Base-by-base conservation (phyloP, 2,888 invertebrate species). In the Acrocyrtus sp. region DNA sequence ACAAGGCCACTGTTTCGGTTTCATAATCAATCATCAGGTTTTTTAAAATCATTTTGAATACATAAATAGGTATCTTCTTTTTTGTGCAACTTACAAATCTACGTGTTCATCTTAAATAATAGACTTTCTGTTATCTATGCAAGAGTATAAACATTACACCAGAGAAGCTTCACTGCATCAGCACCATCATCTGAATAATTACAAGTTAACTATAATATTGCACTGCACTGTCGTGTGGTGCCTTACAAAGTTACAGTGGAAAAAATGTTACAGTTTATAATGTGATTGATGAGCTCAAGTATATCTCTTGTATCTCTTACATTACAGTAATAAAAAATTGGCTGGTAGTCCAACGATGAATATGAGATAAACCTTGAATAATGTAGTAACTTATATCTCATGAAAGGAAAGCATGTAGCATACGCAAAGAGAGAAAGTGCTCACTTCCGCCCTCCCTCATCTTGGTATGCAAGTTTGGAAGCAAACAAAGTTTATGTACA, bases 1-100 rank as follows among this genome's bases (percentile, higher is more conserved):
- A 58, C 72, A 72, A 72, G 72, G 72, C 72, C 72, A 72, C 72
- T 72, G 72, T 72, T 72, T 50, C 65, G n/a, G n/a, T n/a, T n/a
- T 58, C 50, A 50, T 60, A 56, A 65, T 72, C 65, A 65, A 51
- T 72, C n/a, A n/a, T n/a, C 72, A 72, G 72, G 72, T 72, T 72
- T 47, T 47, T 43, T 60, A 48, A 29, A 62, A 50, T 22, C n/a
- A 19, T 39, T 54, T 45, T 65, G 34, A 66, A 58, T 45, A 58
- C 58, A 53, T 63, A 63, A 63, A 51, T 60, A 72, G 58, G 53
- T 72, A 57, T 57, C 47, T 72, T 48, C 43, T 43, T 17, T 45
- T 45, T 17, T 17, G 19, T 45, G 45, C 12, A 39, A 10, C 39
- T 10, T 10, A 43, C 15, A 17, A 10, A 21, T 15, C 22, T 22